These are phyloP conservation scores for Scortum barcoo DNA, from an alignment of 2,113 vertebrate species.

Conservation along the genomic window DNA sequence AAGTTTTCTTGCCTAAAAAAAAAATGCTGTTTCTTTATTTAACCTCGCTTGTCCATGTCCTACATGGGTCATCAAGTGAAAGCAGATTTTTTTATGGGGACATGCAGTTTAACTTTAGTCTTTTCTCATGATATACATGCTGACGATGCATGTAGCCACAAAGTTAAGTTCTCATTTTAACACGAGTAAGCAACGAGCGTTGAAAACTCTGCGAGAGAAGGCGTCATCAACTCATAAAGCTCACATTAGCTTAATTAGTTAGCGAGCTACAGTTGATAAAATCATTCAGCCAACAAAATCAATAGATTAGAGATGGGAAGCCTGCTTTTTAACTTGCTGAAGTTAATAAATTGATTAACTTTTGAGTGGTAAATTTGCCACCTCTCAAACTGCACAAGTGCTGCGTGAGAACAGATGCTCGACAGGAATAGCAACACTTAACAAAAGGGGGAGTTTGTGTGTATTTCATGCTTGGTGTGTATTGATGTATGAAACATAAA, in stretches of 20 bases:
- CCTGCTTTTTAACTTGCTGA: background rate
- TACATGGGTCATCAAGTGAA: background rate
- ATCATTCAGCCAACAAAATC: background rate
- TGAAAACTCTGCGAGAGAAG: background rate
- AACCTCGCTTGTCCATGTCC: too few species aligned
- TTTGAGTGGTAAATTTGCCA: background rate
- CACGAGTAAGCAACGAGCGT: too few species aligned
- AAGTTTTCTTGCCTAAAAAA: background rate
- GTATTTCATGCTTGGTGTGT: conserved; percentile 13
- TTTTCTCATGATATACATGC: background rate
- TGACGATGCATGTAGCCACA: background rate
- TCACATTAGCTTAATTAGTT: background rate
- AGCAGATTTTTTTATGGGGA: background rate
- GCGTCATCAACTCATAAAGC: background rate
- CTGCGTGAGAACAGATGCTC: too few species aligned
- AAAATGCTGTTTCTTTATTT: background rate
- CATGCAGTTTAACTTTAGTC: background rate
- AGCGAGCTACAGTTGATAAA: too few species aligned
- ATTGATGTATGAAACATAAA: conserved; percentile 27
- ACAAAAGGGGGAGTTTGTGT: too few species aligned
- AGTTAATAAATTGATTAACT: background rate
- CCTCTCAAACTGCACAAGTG: too few species aligned
- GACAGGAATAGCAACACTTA: too few species aligned
- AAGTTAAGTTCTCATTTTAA: background rate
- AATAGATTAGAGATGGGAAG: background rate